These are phyloP conservation scores for Picus viridis DNA, from an alignment of 2,797 vertebrate genomes.

Conservation along the genomic window DNA sequence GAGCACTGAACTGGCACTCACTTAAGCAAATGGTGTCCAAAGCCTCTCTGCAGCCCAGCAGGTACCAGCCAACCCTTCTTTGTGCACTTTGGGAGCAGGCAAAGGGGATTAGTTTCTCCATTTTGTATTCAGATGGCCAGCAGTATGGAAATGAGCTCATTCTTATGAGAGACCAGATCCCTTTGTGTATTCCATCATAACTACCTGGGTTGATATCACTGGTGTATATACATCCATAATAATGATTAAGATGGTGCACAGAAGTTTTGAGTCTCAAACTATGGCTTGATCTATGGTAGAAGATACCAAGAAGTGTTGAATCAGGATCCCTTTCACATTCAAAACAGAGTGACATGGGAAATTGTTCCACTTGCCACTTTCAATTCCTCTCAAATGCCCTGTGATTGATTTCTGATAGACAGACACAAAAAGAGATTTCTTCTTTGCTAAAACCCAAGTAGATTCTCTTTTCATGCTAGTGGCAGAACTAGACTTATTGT, in stretches of 20 bases:
- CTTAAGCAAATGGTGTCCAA: neutral
- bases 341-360: neutral
- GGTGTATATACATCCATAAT: neutral
- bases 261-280: neutral
- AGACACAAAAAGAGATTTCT: neutral
- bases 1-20: neutral
- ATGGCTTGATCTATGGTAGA: neutral
- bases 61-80: neutral
- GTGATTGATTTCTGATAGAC: neutral
- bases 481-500: neutral
- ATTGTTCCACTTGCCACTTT: neutral
- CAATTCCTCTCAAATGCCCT: neutral
- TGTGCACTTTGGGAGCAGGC: neutral
- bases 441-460: neutral
- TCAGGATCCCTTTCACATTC: neutral
- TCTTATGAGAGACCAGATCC: neutral
- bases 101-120: neutral
- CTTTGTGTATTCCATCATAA: neutral
- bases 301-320: neutral
- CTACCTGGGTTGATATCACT: neutral
- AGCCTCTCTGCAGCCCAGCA: neutral
- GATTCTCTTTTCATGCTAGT: neutral
- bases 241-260: neutral
- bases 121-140: neutral
- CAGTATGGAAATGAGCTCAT: neutral